These are phyloP conservation scores for Chaenocephalus aceratus DNA, from an alignment of 2,113 vertebrate genomes.

Conservation along the genomic window DNA sequence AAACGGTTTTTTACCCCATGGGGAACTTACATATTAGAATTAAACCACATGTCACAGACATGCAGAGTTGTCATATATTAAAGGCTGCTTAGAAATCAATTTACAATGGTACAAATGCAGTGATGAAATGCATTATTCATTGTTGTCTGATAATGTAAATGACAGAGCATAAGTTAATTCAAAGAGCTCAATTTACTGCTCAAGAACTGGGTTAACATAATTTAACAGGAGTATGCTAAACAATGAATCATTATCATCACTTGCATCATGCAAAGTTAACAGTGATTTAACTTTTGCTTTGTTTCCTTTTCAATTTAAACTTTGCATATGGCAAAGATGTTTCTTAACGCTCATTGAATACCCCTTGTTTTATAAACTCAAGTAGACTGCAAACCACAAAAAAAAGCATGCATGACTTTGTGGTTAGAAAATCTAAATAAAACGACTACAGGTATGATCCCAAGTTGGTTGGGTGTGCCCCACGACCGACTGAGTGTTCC, in stretches of 20 bases:
- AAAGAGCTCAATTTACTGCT: not conserved
- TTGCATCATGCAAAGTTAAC: not conserved
- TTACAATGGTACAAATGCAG: slow-evolving; percentile 9
- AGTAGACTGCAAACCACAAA: not conserved
- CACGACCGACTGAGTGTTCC: not conserved
- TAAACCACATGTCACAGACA: not conserved
- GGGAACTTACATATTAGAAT: not conserved
- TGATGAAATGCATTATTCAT: slow-evolving; percentile 35
- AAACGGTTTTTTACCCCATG: not conserved
- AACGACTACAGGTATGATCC: not conserved
- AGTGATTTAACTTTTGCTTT: not conserved
- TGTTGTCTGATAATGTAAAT: slow-evolving; percentile 6
- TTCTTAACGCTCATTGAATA: not conserved
- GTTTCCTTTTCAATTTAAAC: not conserved
- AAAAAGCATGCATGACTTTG: not conserved
- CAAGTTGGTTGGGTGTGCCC: not conserved
- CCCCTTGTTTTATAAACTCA: not conserved
- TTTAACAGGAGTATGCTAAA: not conserved
- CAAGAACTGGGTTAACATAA: not conserved
- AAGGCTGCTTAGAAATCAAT: not conserved
- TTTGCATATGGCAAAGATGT: not conserved
- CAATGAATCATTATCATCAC: not conserved
- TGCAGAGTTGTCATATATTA: not conserved
- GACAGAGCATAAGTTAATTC: not conserved
- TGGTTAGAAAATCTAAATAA: not conserved